Evolutionary conservation across 2,113 vertebrate genomes (phyloP).

Genomic region (Diadophis punctatus): DNA sequence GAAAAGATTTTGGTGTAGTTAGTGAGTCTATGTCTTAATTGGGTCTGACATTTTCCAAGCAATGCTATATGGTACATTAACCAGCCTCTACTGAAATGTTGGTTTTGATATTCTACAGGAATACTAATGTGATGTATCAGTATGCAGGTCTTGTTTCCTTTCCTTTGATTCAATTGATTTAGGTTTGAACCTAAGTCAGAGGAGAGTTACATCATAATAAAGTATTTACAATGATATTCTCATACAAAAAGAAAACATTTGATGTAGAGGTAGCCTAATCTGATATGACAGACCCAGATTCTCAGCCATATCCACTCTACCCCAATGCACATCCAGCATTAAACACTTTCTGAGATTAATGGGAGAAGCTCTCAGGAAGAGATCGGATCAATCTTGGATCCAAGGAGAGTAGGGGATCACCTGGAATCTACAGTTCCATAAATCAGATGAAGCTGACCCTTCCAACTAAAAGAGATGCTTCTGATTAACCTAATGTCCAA

Average conservation of each 20-base stretch:
- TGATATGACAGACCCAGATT: neutral
- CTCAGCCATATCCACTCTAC: neutral
- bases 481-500: neutral
- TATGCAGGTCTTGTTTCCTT: neutral
- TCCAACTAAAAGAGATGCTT: neutral
- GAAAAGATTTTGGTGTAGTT: neutral
- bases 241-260: neutral
- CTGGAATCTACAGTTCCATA: neutral
- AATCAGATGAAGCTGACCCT: neutral
- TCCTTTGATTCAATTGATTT: neutral
- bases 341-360: neutral
- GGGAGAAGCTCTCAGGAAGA: neutral
- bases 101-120: neutral
- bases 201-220: neutral
- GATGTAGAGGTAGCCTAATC: neutral
- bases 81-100: slow-evolving; percentile 13
- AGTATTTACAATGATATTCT: neutral
- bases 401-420: neutral
- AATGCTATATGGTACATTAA: neutral
- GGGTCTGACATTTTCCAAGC: slow-evolving; percentile 32
- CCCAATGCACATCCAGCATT: neutral
- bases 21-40: slow-evolving; percentile 10
- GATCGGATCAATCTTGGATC: neutral
- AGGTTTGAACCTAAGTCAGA: neutral
- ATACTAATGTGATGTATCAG: slow-evolving; percentile 4